Evolutionary conservation across 2,888 invertebrate species (phyloP).

Genomic region (Herminia tarsipennalis): DNA sequence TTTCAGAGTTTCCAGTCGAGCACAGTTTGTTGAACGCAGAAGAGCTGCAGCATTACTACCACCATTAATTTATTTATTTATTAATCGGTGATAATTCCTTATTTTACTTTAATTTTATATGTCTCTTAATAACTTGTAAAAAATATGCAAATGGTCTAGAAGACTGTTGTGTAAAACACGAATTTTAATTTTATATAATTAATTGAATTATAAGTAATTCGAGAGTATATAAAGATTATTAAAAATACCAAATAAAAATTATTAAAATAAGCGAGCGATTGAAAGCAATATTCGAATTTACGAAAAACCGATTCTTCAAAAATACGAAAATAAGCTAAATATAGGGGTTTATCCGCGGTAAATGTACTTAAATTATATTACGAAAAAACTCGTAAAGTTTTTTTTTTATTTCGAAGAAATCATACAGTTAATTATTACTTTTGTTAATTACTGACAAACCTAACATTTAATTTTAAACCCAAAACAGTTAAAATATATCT

Average conservation of each 20-base stretch:
- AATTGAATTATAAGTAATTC: not conserved
- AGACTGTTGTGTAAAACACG: conserved; percentile 7
- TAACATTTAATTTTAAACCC: no score
- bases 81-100: conserved; percentile 24
- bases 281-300: not conserved
- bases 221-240: not conserved
- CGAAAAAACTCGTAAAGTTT: no score
- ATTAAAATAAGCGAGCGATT: not conserved
- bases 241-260: conserved; percentile 10
- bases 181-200: not conserved
- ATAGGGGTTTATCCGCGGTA: no score
- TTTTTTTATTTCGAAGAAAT: no score
- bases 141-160: conserved; percentile 16
- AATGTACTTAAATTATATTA: no score
- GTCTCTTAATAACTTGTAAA: not conserved
- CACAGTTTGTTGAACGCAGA: conserved; percentile 65
- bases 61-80: conserved; percentile 46
- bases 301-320: no score
- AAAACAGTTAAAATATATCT: no score
- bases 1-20: conserved; percentile 73
- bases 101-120: conserved; percentile 7
- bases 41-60: conserved; percentile 72
- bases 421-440: no score
- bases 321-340: no score
- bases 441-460: no score